Base-by-base conservation (phyloP, 2,113 vertebrate genomes). In the Tetrax tetrax region DNA sequence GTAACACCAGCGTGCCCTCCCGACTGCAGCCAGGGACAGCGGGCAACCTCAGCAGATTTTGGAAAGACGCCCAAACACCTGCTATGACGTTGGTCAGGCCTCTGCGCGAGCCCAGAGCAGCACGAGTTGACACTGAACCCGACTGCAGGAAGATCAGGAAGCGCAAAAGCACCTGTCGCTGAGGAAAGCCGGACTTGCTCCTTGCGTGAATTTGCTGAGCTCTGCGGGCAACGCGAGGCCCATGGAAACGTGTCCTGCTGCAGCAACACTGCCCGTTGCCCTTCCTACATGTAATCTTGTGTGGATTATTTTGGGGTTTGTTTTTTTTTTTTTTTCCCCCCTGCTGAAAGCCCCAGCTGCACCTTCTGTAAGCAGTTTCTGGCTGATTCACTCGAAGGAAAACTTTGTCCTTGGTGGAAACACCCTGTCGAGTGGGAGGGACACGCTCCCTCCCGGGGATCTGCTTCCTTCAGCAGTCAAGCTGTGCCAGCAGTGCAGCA, bases 1-100 rank as follows among this genome's bases (percentile, higher is more conserved):
- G 27, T 8, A 37, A 76, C 0, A 0, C 27, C 0, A 0, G 12
- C 25, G 28, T 0, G 0, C 31, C 51, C 59, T 69, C 37, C 28
- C 0, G 0, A 65, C 47, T 66, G 72, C 61, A 57, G 76, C 50
- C 16, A 71, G 41, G 43, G 78, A 56, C 3, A 4, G 53, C 74
- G 56, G 24, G 60, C 2, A 8, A 57, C 77, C 43, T 74, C 0
- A 0, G 56, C 3, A 59, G 41, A 27, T 70, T 84, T 59, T 74
- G 75, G 84, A 87, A 74, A 87, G 89, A 64, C 0, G 6, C 68
- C 81, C 4, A 23, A 38, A 38, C 33, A 56, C 60, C 64, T 63
- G 64, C 64, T 75, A 54, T 13, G 21, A 53, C 0, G 1, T 27
- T 0, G 0, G 21, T 69, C 23, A n/a, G 71, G 45, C 59, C 37